phyloP scores from a whole-genome alignment of 2,113 vertebrate genomes.

The Nesogale talazaci region DNA sequence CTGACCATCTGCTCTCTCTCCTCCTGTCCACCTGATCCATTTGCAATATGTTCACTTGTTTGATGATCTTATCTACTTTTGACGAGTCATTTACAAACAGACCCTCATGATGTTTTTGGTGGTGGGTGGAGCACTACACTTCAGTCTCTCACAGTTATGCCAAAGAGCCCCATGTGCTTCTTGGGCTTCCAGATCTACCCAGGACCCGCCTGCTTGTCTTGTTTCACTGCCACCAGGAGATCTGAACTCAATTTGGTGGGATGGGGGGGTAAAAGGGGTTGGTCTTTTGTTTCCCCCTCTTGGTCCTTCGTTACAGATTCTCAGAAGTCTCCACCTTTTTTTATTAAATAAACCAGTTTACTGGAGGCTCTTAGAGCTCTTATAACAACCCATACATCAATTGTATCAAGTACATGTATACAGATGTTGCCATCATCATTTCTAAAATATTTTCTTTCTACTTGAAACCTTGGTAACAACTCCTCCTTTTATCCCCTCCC shows the following conservation, averaged over 20 bases:
- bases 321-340: background rate
- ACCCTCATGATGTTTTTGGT: constrained; percentile 8
- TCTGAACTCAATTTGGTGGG: background rate
- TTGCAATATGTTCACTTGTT: constrained; percentile 62
- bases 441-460: too few species aligned
- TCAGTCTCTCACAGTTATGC: background rate
- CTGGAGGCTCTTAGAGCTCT: too few species aligned
- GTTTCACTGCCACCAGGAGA: background rate
- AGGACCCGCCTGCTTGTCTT: background rate
- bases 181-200: background rate
- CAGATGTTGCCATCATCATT: too few species aligned
- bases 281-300: background rate
- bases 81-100: constrained; percentile 58
- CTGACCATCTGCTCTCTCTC: constrained; percentile 57
- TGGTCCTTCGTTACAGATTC: constrained; percentile 6
- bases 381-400: too few species aligned
- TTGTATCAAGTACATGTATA: too few species aligned
- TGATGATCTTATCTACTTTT: constrained; percentile 61
- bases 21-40: constrained; percentile 60
- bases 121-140: background rate
- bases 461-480: too few species aligned
- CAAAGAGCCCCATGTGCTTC: background rate
- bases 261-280: too few species aligned
- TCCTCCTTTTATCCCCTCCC: too few species aligned
- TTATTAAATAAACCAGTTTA: too few species aligned